Evolutionary conservation across 2,888 invertebrate species (phyloP).

Genomic region (Amphipoea oculea): DNA sequence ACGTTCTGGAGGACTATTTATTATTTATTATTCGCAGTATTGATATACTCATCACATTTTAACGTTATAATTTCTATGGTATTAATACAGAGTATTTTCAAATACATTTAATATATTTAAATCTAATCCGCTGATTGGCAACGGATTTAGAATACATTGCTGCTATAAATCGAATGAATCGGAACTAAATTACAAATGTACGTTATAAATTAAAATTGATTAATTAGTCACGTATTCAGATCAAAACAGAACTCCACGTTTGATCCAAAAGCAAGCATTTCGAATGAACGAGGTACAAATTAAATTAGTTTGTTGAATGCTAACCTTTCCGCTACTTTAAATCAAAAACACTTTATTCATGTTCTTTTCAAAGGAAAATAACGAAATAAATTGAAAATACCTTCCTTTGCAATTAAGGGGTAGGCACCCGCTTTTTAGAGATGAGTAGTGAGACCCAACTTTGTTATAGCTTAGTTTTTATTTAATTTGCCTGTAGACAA

Average conservation of each 20-base stretch:
- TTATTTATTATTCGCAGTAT: too few species aligned
- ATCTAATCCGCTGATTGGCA: not conserved
- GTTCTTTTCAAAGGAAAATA: constrained; percentile 70
- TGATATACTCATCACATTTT: not conserved
- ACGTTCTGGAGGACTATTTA: not conserved
- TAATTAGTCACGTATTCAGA: constrained; percentile 42
- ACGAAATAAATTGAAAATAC: constrained; percentile 76
- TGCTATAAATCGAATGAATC: constrained; percentile 32
- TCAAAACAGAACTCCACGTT: constrained; percentile 43
- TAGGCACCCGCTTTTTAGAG: constrained; percentile 37
- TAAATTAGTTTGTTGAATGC: constrained; percentile 73
- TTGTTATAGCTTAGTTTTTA: constrained; percentile 20
- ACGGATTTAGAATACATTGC: not conserved
- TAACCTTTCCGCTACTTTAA: constrained; percentile 68
- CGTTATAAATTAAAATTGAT: constrained; percentile 21
- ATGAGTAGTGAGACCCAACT: constrained; percentile 29
- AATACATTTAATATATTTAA: not conserved
- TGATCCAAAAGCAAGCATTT: constrained; percentile 52
- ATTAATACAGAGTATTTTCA: not conserved
- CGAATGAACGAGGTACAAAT: constrained; percentile 63
- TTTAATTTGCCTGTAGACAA: constrained; percentile 20
- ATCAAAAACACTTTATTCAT: constrained; percentile 75
- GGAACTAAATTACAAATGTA: constrained; percentile 25
- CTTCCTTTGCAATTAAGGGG: constrained; percentile 74
- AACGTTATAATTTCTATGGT: not conserved